phyloP scores from a whole-genome alignment of 2,888 invertebrate genomes.

The Apotomis betuletana region DNA sequence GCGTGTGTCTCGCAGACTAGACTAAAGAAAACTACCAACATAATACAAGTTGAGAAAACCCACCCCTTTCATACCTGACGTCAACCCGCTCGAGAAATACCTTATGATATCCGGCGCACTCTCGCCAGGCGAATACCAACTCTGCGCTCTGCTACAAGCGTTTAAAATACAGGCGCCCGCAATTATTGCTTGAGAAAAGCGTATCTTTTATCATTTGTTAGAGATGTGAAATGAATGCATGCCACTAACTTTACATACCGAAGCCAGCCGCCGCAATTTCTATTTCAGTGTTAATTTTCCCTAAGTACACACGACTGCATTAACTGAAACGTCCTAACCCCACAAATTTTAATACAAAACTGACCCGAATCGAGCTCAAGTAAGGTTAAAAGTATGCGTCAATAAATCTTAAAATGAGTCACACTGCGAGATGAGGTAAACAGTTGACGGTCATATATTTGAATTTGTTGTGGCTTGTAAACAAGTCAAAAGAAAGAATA shows the following conservation, averaged over 20 bases:
- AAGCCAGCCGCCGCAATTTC: neutral
- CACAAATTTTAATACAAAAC: constrained; percentile 10
- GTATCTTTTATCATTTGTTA: constrained; percentile 24
- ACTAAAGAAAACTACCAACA: constrained; percentile 29
- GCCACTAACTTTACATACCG: constrained; percentile 2
- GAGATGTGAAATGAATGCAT: constrained; percentile 21
- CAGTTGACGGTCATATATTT: constrained; percentile 20
- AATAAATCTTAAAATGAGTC: constrained; percentile 29
- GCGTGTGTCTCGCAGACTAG: constrained; percentile 26
- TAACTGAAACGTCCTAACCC: constrained; percentile 5
- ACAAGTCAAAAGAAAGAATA: neutral
- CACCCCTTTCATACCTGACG: constrained; percentile 40
- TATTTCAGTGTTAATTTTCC: neutral
- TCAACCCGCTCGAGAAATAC: constrained; percentile 34
- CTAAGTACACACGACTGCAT: neutral
- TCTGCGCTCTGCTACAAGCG: constrained; percentile 1
- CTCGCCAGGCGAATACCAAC: constrained; percentile 10
- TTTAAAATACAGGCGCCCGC: neutral
- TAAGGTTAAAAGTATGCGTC: constrained; percentile 14
- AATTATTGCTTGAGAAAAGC: constrained; percentile 9
- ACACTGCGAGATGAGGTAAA: constrained; percentile 29
- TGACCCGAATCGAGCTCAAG: constrained; percentile 16
- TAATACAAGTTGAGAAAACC: constrained; percentile 31
- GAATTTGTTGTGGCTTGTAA: neutral
- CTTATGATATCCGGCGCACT: constrained; percentile 21